Evolutionary conservation across 2,888 invertebrate genomes (phyloP), one percentile per base, ranked within the genome.

Genomic region (Philereme vetulata): DNA sequence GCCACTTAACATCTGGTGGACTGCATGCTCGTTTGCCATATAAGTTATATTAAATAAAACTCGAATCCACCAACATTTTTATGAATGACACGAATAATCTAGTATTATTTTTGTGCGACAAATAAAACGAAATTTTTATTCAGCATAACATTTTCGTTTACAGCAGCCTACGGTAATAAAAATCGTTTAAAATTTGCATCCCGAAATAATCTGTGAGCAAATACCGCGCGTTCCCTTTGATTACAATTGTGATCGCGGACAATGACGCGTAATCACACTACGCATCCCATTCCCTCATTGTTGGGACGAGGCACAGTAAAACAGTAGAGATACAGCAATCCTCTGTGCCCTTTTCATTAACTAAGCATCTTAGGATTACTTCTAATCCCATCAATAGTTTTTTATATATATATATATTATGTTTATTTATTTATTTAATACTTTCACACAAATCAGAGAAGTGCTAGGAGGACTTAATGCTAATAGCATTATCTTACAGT

Each of bases 211-310:
- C 65, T 59, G 67, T 47, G 60, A 44, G 64, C 63, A 67, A 69
- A 69, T 63, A 64, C 49, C 63, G 45, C 57, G 51, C 50, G 57
- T 55, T 66, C 64, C 61, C 66, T 71, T 73, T 74, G 74, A 75
- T 75, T 74, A 74, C 71, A 72, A 69, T 72, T 72, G 72, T 74
- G 72, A 72, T 72, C 65, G 68, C 62, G 61, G 70, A 68, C 70
- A 70, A 70, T 71, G 70, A 64, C 67, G 57, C 44, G 64, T 60
- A 65, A 70, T 71, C 67, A 69, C 65, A 66, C 53, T 57, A 69
- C 65, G 66, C 53, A 56, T 56, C 57, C 59, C 53, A 60, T 52
- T 68, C 58, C 59, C 59, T 68, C 60, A 62, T 60, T 65, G 43
- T 32, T 58, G 60, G 60, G 62, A 61, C 55, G 49, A 47, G 52